Conservation (phyloP, 2,888 invertebrate species). For the Parthenolecanium corni region DNA sequence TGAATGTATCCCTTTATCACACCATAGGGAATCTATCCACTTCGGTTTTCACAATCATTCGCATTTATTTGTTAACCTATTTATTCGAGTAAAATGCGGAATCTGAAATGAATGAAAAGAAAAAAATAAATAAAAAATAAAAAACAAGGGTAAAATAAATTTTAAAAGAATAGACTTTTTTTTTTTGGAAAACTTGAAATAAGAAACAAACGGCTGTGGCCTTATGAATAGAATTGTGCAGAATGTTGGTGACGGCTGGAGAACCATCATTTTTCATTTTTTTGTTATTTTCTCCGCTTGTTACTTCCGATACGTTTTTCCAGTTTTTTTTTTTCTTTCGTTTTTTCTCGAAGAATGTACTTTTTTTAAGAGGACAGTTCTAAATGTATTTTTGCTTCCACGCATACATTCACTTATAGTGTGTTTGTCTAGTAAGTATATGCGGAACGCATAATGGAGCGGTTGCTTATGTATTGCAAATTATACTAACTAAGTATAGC, state of each 20-base stretch:
- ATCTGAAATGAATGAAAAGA: constrained; percentile 16
- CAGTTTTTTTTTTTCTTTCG: neutral
- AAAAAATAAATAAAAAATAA: constrained; percentile 15
- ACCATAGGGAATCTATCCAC: constrained; percentile 16
- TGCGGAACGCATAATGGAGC: too few relatives aligned
- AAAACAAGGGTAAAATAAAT: constrained; percentile 20
- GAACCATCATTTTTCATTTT: constrained; percentile 24
- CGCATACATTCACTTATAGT: too few relatives aligned
- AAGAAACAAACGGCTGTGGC: constrained; percentile 14
- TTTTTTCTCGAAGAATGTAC: too few relatives aligned
- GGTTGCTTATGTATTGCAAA: too few relatives aligned
- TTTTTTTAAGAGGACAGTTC: too few relatives aligned
- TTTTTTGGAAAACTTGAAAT: neutral
- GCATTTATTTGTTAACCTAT: constrained; percentile 16
- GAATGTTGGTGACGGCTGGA: constrained; percentile 23
- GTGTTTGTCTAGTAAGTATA: too few relatives aligned
- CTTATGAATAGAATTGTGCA: constrained; percentile 23
- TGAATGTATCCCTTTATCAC: neutral
- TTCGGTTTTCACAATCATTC: constrained; percentile 16
- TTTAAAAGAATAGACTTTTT: neutral
- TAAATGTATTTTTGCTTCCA: too few relatives aligned
- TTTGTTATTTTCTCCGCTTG: constrained; percentile 11
- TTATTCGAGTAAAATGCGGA: constrained; percentile 1
- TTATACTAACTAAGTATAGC: too few relatives aligned
- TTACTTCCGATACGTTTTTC: neutral